Evolutionary conservation across 2,797 vertebrate genomes (phyloP).

Genomic region (Gobio occitaniae): DNA sequence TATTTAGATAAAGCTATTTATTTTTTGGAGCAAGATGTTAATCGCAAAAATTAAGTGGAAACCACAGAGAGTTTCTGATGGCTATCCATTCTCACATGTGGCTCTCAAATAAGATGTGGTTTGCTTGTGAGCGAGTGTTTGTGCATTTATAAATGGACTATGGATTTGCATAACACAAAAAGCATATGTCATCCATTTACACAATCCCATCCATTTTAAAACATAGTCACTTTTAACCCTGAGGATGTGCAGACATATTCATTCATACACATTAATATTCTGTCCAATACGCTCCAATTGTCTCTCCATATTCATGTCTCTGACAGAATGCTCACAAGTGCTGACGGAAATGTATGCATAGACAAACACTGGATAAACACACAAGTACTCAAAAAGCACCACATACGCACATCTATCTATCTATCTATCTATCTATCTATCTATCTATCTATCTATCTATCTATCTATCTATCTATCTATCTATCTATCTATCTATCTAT

Average conservation of each 20-base stretch:
- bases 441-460: no score
- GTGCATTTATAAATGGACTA: slow-evolving; percentile 7
- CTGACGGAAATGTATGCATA: slow-evolving; percentile 9
- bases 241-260: slow-evolving; percentile 32
- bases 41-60: neutral
- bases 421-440: no score
- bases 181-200: neutral
- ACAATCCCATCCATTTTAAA: neutral
- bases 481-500: no score
- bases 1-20: neutral
- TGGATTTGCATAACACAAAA: slow-evolving; percentile 21
- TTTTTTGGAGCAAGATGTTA: neutral
- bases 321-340: neutral
- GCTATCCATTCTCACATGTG: neutral
- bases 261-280: neutral
- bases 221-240: slow-evolving; percentile 11
- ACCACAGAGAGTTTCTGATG: slow-evolving; percentile 14
- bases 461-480: no score
- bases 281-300: neutral
- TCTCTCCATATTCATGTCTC: neutral
- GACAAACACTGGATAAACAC: slow-evolving; percentile 24
- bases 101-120: slow-evolving; percentile 2
- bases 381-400: slow-evolving; percentile 12
- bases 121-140: slow-evolving; percentile 16
- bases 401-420: neutral